These are phyloP conservation scores for Andrena minutula DNA, from an alignment of 2,888 invertebrate genomes.

Conservation along the genomic window DNA sequence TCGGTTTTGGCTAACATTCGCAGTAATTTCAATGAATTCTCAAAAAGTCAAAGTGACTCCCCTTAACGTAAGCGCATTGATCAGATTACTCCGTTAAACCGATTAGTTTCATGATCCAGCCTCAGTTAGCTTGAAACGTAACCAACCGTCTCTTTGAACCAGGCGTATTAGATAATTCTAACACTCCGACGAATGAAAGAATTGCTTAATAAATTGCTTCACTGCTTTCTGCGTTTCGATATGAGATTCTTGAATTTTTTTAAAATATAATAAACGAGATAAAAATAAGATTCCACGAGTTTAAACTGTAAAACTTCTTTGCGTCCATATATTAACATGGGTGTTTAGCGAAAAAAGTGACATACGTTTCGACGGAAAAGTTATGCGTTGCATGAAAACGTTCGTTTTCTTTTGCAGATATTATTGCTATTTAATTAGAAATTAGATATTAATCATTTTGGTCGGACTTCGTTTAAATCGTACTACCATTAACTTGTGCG, in stretches of 20 bases:
- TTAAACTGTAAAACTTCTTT: background rate
- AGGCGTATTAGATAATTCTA: background rate
- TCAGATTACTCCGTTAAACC: constrained; percentile 26
- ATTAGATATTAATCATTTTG: background rate
- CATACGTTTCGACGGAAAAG: background rate
- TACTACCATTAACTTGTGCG: background rate
- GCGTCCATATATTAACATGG: no score
- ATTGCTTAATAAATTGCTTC: background rate
- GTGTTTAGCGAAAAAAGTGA: background rate
- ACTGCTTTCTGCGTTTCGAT: background rate
- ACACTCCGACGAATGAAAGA: background rate
- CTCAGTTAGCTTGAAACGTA: constrained; percentile 5
- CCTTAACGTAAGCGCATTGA: constrained; percentile 12
- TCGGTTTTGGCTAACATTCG: background rate
- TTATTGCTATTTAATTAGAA: constrained; percentile 8
- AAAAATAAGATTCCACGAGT: background rate
- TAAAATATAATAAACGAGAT: no score
- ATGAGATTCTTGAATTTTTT: no score
- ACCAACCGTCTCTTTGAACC: constrained; percentile 8
- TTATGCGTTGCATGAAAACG: background rate
- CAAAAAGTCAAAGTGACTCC: background rate
- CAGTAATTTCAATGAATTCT: background rate
- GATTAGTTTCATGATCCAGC: constrained; percentile 32
- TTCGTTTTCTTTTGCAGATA: background rate
- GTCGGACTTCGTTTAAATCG: background rate